Base-by-base conservation (phyloP, 2,113 vertebrate species). In the Ailurus styani region DNA sequence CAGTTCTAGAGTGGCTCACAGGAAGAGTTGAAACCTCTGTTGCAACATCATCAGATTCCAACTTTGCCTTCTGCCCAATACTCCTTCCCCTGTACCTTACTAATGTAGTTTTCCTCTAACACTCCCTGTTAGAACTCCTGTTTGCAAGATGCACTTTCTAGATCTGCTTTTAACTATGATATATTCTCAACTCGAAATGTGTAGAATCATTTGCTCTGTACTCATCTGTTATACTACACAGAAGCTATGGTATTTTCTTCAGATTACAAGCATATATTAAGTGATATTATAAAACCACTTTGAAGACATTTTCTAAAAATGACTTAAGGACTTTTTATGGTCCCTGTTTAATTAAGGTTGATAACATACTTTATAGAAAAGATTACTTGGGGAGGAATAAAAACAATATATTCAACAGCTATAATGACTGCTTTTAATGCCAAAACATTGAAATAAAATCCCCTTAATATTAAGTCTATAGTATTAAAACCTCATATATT, bases 301-400 rank as follows among this genome's bases (percentile, higher is more conserved):
- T 94, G 75, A 96, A 91, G 94, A 96, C 47, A 78, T 82, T 95
- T 97, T 95, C 93, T 98, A 96, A 98, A 97, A 97, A 98, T 98
- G 97, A 94, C 90, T 97, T 96, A 95, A 96, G 95, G 93, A 96
- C 93, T 88, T 97, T 97, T 96, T 96, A 97, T 79, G 47, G 95
- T 97, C 94, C 93, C 95, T 97, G 93, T 97, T 97, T 98, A 98
- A 97, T 98, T 98, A 97, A 95, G 81, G 90, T 54, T 94, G 94
- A 96, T 96, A 97, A 93, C 75, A 96, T 91, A 91, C 64, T 96
- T 98, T 96, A 95, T 23, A 96, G 70, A 94, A 97, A 97, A 60
- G 85, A 89, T 98, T 95, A 90, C 87, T 97, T 96, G 42, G 95
- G 96, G 96, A 97, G 45, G 94, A 93, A 98, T 98, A 96, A 98